Evolutionary conservation across 2,797 vertebrate genomes (phyloP).

Genomic region (Sus cebifrons): DNA sequence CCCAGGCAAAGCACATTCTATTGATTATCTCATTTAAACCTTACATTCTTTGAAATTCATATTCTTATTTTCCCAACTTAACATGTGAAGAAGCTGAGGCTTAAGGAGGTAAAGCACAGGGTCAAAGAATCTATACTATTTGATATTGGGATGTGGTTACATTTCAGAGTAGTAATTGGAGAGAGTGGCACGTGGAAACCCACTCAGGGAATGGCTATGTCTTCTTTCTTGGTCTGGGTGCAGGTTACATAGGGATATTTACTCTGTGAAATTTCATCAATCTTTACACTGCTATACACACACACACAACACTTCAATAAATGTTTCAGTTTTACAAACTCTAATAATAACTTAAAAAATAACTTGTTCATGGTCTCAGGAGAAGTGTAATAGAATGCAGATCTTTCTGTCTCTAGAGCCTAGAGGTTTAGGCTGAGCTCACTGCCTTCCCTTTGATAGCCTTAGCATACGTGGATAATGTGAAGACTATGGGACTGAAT

Average conservation of each 20-base stretch:
- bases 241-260: background rate
- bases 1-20: background rate
- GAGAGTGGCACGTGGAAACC: background rate
- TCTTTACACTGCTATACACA: background rate
- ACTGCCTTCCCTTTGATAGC: background rate
- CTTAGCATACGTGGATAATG: background rate
- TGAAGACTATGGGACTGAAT: background rate
- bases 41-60: background rate
- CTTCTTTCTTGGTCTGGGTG: background rate
- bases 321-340: background rate
- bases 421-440: background rate
- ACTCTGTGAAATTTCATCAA: background rate
- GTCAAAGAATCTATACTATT: background rate
- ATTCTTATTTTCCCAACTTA: background rate
- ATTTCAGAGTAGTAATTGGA: background rate
- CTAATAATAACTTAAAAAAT: background rate
- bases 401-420: background rate
- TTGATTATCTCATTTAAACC: background rate
- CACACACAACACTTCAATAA: background rate
- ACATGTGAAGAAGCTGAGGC: background rate
- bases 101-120: slow-evolving; percentile 9
- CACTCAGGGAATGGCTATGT: background rate
- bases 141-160: background rate
- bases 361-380: background rate
- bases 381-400: background rate